Evolutionary conservation across 1,140 invertebrate species (phyloP), one percentile per base, ranked within the genome.

Genomic region (Rhagoletis pomonella): DNA sequence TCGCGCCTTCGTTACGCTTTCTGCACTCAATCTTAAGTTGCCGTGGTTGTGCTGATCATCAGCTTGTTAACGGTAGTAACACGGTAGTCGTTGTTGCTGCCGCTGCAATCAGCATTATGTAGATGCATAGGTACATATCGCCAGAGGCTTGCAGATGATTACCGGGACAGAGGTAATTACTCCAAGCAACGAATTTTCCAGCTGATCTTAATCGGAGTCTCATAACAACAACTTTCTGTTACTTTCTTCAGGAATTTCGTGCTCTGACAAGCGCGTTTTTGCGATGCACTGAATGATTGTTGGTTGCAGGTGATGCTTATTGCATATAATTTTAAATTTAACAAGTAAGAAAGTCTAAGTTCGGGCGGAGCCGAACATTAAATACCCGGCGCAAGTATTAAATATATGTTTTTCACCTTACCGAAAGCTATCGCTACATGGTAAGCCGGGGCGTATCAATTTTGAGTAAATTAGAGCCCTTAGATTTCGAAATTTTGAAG

Each of bases 161-260:
- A n/a, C n/a, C n/a, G n/a, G 9, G 50, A 55, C 9, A 55, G 50
- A 55, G 9, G 50, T 6, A 55, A 55, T 9, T 14, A 17, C 17
- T 62, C 7, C 39, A 55, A 55, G 42, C 67, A 42, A 29, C 39
- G 67, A 44, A 69, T 69, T 47, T n/a, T 12, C 39, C 39, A 73
- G 67, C 42, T 73, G 67, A 73, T 73, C 42, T 39, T 17, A 73
- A 73, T 73, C 67, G 67, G 67, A 73, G 42, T 17, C 42, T 73
- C 39, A 44, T 39, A 73, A 42, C 67, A 12, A 10, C 42, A 17
- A n/a, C n/a, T n/a, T n/a, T n/a, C n/a, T n/a, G 50, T 0, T 0
- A 55, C 50, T 47, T 12, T 17, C 14, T 73, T 9, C 67, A 44
- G 64, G 64, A 42, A 67, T 67, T n/a, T 67, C 64, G 3, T 5